Base-by-base conservation (phyloP, 1,140 invertebrate species). In the Glossosoma conforme region DNA sequence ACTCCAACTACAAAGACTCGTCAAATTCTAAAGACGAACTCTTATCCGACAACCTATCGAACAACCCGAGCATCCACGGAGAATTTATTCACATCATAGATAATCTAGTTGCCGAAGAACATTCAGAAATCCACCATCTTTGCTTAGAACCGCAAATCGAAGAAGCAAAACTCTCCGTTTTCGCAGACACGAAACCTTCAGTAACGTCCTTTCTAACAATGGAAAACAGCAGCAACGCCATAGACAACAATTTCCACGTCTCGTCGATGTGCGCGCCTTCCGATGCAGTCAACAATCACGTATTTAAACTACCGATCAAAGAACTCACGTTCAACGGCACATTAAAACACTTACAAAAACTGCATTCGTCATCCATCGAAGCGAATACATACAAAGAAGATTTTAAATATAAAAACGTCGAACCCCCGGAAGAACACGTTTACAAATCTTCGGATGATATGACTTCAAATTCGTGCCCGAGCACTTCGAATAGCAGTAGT, bases 141-240 rank as follows among this genome's bases (percentile, higher is more conserved):
- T n/a, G n/a, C n/a, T n/a, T n/a, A n/a, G n/a, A n/a, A n/a, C n/a
- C n/a, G n/a, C n/a, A n/a, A n/a, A n/a, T n/a, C n/a, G 30, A 41
- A 44, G 45, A 28, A 6, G 19, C 11, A 24, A 49, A 49, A 11
- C 38, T 20, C 1, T 44, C 45, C 17, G 14, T 25, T 9, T 11
- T 13, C 10, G 19, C n/a, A 2, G 30, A 37, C 19, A 13, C 35
- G 8, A 52, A 51, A 15, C 62, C 67, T 2, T 60, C 68, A 6
- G 64, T 73, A 25, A 67, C 68, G 63, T 69, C 69, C 22, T 58
- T 61, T 28, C 15, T 59, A 2, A 72, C 66, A 9, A 74, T 74
- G 72, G 72, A 74, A 52, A 74, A 74, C 44, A 74, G 72, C 45
- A 74, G 71, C 45, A 74, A 74, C 61, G 72, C 72, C 9, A 68